Conservation (phyloP, 2,797 vertebrate genomes). For the Sciurus vulgaris region DNA sequence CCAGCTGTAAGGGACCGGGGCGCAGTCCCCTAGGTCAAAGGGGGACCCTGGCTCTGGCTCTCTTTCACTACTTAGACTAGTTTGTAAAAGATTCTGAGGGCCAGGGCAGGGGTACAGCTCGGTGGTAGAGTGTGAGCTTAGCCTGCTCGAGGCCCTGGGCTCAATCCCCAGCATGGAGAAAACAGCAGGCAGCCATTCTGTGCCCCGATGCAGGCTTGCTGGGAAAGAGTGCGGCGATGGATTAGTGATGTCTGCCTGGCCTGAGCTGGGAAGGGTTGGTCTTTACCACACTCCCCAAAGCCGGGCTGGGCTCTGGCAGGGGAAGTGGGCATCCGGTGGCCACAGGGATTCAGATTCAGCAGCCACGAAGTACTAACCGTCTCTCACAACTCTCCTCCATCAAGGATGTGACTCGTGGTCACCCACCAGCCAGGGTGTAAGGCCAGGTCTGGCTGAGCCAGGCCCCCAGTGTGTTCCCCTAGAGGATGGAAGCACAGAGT, state of each 20-base stretch:
- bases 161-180: not conserved
- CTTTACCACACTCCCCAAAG: not conserved
- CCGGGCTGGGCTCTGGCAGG: not conserved
- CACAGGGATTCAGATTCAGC: not conserved
- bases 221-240: not conserved
- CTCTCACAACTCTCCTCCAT: not conserved
- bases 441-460: not conserved
- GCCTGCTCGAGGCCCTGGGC: not conserved
- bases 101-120: not conserved
- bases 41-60: not conserved
- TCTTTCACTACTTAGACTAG: not conserved
- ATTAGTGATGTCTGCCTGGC: not conserved
- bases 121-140: not conserved
- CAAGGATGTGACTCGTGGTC: not conserved
- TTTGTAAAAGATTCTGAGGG: not conserved
- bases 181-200: not conserved
- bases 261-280: not conserved
- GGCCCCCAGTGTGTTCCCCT: not conserved
- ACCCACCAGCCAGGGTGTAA: not conserved
- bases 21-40: not conserved
- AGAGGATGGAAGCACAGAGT: not conserved
- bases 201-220: not conserved
- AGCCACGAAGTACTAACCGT: not conserved
- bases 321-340: not conserved
- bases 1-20: not conserved